These are phyloP conservation scores for Adela reaumurella DNA, from an alignment of 2,888 invertebrate species.

Conservation along the genomic window DNA sequence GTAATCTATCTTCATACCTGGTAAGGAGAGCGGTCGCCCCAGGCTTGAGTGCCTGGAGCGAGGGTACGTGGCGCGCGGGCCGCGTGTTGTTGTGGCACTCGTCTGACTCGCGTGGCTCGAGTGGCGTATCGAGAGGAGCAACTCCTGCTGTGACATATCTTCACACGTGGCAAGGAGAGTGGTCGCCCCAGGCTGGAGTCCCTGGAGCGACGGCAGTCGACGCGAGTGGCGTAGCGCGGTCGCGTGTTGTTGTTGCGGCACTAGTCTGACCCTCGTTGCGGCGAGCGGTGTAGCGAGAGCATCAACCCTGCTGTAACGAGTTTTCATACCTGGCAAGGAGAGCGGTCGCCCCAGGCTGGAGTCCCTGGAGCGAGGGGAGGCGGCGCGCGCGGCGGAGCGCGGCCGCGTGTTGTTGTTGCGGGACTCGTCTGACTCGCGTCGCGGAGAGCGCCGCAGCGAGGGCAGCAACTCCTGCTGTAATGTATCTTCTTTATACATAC, in stretches of 20 bases:
- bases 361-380: constrained; percentile 41
- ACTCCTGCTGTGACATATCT: too few relatives aligned
- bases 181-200: constrained; percentile 9
- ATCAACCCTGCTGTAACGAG: too few relatives aligned
- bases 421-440: constrained; percentile 22
- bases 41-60: constrained; percentile 8
- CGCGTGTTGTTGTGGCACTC: too few relatives aligned
- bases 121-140: too few relatives aligned
- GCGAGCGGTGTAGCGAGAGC: too few relatives aligned
- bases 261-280: too few relatives aligned
- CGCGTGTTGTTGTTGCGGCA: constrained; percentile 7
- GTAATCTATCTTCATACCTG: constrained; percentile 8
- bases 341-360: constrained; percentile 31
- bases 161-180: too few relatives aligned
- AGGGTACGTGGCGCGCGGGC: constrained; percentile 3
- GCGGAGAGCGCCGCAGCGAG: constrained; percentile 22
- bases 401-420: constrained; percentile 21
- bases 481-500: too few relatives aligned
- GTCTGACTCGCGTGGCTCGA: too few relatives aligned
- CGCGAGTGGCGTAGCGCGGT: constrained; percentile 7
- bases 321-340: constrained; percentile 40
- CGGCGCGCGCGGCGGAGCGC: constrained; percentile 37
- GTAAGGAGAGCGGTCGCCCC: constrained; percentile 11
- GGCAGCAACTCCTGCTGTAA: too few relatives aligned
- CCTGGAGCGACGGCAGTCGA: too few relatives aligned